Evolutionary conservation across 2,113 vertebrate species (phyloP).

Genomic region (Pangasianodon hypophthalmus): DNA sequence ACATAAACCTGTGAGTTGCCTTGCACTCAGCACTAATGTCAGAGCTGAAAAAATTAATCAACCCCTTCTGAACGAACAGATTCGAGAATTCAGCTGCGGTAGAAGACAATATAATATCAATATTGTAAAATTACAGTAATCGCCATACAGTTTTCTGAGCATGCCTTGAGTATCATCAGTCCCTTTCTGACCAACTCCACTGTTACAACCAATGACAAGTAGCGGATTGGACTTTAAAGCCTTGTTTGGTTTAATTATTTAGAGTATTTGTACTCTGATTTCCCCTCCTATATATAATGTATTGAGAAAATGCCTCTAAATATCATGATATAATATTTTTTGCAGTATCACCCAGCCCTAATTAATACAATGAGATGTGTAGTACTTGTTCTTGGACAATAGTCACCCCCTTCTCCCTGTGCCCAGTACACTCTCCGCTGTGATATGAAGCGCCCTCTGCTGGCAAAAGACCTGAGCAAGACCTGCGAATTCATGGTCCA

Average conservation of each 20-base stretch:
- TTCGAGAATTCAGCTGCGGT: neutral
- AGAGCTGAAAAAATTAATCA: neutral
- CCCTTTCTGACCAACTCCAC: neutral
- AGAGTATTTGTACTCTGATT: neutral
- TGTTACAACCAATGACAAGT: neutral
- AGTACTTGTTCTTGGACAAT: neutral
- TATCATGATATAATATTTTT: neutral
- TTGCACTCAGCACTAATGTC: neutral
- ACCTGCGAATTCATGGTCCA: slow-evolving; percentile 96
- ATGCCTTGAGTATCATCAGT: neutral
- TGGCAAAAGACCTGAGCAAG: slow-evolving; percentile 94
- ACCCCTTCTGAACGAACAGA: neutral
- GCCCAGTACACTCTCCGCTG: slow-evolving; percentile 90
- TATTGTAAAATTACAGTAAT: neutral
- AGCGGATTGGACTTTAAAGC: neutral
- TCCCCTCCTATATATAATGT: neutral
- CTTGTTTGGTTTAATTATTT: neutral
- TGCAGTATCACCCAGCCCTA: neutral
- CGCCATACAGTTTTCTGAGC: neutral
- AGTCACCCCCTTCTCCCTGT: neutral
- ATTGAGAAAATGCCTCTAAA: neutral
- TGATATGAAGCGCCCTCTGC: slow-evolving; percentile 88
- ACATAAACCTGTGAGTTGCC: neutral
- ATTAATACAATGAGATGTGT: neutral
- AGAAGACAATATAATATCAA: neutral